Conservation (phyloP, 2,113 vertebrate genomes). For the Microcebus jonahi region DNA sequence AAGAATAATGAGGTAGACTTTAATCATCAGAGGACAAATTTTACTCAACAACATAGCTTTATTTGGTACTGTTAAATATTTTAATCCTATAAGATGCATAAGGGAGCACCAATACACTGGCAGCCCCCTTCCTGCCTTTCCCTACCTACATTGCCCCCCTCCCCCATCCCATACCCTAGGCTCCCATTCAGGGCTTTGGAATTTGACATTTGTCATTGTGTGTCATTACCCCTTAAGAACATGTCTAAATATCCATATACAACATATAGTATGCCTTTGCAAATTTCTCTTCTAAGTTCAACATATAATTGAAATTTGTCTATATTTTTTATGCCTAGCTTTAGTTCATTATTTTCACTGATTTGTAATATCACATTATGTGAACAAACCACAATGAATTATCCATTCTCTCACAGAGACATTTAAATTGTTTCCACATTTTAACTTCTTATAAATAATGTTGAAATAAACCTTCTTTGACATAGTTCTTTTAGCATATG, state of each 20-base stretch:
- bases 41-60: neutral
- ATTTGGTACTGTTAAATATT: neutral
- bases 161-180: rapidly evolving
- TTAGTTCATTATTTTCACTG: neutral
- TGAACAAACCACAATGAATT: neutral
- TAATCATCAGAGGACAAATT: neutral
- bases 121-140: neutral
- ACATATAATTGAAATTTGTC: neutral
- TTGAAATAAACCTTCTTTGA: neutral
- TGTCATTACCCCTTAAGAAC: neutral
- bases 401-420: neutral
- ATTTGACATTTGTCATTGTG: neutral
- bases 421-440: neutral
- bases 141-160: rapidly evolving
- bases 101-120: neutral
- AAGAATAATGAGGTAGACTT: neutral
- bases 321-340: neutral
- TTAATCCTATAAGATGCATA: neutral
- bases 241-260: neutral
- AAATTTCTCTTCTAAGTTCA: neutral
- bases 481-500: neutral
- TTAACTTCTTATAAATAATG: neutral
- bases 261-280: neutral
- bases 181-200: neutral
- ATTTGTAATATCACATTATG: neutral